A percentile compares a stretch with the other conserved stretches of the same genome.
Evolutionary conservation across 2,113 vertebrate genomes (phyloP).

Genomic region (Sceloporus tristichus): DNA sequence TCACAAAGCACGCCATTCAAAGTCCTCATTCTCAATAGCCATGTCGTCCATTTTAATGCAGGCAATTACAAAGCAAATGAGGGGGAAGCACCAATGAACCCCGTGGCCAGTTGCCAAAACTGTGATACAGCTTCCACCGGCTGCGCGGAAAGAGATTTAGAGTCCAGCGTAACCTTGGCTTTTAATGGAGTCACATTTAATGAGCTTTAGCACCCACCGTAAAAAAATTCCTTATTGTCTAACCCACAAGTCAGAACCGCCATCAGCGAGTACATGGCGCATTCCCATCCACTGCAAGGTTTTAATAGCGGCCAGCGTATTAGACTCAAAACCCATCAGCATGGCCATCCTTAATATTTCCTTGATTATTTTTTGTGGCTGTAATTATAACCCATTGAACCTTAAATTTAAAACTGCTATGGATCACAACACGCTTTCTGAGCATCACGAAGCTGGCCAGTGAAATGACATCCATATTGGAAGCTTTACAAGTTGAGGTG

Average conservation of each 20-base stretch:
- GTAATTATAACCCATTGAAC: constrained; percentile 67
- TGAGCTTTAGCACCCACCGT: constrained; percentile 74
- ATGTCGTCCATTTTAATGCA: constrained; percentile 41
- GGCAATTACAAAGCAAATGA: constrained; percentile 55
- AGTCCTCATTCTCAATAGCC: constrained; percentile 34
- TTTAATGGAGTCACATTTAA: constrained; percentile 80
- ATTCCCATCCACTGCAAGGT: constrained; percentile 50
- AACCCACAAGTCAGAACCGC: constrained; percentile 60
- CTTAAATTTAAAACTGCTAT: constrained; percentile 45
- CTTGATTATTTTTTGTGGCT: constrained; percentile 47
- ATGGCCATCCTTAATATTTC: constrained; percentile 68
- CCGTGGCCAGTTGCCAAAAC: constrained; percentile 65
- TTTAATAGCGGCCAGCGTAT: constrained; percentile 67
- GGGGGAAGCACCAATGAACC: constrained; percentile 67
- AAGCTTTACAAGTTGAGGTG: constrained; percentile 31
- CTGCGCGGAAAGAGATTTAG: constrained; percentile 75
- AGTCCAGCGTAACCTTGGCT: constrained; percentile 77
- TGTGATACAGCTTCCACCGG: constrained; percentile 62
- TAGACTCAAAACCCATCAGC: constrained; percentile 72
- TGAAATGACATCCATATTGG: constrained; percentile 42
- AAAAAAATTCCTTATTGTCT: constrained; percentile 75
- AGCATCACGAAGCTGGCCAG: constrained; percentile 34
- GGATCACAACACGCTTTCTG: constrained; percentile 47
- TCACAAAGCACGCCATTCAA: neutral
- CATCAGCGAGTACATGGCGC: constrained; percentile 57